phyloP scores from a whole-genome alignment of 2,888 invertebrate genomes.

The Gibbula magus region DNA sequence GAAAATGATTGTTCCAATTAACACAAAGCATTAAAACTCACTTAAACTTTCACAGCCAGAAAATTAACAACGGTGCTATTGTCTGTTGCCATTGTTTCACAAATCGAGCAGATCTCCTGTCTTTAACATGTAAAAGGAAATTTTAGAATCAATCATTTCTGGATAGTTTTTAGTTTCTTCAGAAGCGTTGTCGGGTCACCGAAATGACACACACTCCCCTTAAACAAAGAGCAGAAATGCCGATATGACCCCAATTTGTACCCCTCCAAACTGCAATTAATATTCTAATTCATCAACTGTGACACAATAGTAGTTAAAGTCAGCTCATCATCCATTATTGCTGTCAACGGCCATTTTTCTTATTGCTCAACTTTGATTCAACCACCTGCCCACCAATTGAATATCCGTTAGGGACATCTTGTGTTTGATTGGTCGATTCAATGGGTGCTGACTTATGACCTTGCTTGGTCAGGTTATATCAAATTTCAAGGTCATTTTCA shows the following conservation, averaged over 20 bases:
- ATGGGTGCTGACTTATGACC: not conserved
- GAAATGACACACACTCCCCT: not conserved
- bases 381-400: constrained; percentile 8
- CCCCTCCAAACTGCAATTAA: not conserved
- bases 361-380: constrained; percentile 10
- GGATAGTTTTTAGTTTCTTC: not conserved
- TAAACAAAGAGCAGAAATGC: not conserved
- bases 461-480: not conserved
- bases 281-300: constrained; percentile 4
- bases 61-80: no score
- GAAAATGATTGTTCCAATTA: no score
- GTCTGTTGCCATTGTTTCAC: not conserved
- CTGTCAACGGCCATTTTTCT: constrained; percentile 9
- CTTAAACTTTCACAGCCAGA: no score
- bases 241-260: constrained; percentile 1
- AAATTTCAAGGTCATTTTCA: not conserved
- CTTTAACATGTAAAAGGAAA: not conserved
- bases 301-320: constrained; percentile 11
- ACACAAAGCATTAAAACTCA: no score
- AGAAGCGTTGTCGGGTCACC: not conserved
- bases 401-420: not conserved
- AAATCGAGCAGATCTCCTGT: not conserved
- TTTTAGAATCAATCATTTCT: not conserved
- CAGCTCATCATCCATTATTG: not conserved
- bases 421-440: not conserved